These are phyloP conservation scores for Neolamprologus longior DNA, from an alignment of 2,113 vertebrate species.

Conservation along the genomic window DNA sequence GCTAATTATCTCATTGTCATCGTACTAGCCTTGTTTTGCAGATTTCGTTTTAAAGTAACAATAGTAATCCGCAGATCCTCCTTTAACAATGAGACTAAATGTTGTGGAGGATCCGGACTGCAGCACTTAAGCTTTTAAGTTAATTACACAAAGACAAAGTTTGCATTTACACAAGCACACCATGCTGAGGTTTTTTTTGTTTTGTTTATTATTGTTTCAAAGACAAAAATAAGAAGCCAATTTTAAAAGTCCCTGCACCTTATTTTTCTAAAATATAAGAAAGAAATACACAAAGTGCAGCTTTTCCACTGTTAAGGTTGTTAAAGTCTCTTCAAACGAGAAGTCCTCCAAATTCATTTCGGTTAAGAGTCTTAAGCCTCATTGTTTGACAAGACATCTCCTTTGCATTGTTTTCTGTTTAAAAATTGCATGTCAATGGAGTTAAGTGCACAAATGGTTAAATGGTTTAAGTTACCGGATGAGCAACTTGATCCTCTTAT, in stretches of 20 bases:
- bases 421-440: slow-evolving; percentile 46
- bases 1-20: slow-evolving; percentile 1
- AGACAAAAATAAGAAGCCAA: neutral
- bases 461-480: slow-evolving; percentile 71
- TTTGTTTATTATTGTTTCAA: neutral
- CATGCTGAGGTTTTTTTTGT: neutral
- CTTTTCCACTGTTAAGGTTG: neutral
- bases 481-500: slow-evolving; percentile 68
- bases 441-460: slow-evolving; percentile 71
- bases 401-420: slow-evolving; percentile 33
- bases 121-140: neutral
- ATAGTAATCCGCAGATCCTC: slow-evolving; percentile 14
- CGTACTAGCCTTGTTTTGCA: neutral
- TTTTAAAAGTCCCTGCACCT: neutral
- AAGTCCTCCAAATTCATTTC: neutral
- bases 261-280: neutral
- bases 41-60: slow-evolving; percentile 27
- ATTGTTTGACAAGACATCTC: slow-evolving; percentile 29
- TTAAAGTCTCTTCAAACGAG: neutral
- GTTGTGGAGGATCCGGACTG: neutral
- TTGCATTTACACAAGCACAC: neutral
- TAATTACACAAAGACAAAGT: neutral
- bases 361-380: slow-evolving; percentile 22
- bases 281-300: neutral
- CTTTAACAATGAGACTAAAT: neutral